These are phyloP conservation scores for Podarcis cretensis DNA, from an alignment of 2,113 vertebrate species.

Conservation along the genomic window DNA sequence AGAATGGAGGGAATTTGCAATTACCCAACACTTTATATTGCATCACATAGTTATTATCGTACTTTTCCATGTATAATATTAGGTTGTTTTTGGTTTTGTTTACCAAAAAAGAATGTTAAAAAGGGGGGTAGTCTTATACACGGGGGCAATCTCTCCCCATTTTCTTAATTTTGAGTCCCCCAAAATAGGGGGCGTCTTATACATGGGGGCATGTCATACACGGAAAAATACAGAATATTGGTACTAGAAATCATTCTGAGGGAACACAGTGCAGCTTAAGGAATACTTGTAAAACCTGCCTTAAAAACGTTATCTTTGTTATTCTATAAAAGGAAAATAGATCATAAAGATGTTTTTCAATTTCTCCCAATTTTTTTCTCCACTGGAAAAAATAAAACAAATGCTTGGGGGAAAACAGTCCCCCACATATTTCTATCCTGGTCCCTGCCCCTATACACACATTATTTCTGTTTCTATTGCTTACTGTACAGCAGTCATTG, in stretches of 20 bases:
- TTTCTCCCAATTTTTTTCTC: neutral
- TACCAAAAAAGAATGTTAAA: too few species aligned
- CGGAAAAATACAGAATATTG: neutral
- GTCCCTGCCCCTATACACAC: too few species aligned
- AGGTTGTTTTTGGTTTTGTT: too few species aligned
- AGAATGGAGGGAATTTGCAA: neutral
- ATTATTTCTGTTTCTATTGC: neutral
- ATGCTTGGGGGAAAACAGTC: neutral
- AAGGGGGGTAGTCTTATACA: too few species aligned
- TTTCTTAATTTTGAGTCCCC: too few species aligned
- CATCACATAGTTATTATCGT: neutral
- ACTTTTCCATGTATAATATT: too few species aligned
- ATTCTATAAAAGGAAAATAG: neutral
- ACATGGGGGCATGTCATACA: too few species aligned
- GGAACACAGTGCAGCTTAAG: neutral
- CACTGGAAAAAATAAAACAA: neutral
- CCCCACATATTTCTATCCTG: neutral
- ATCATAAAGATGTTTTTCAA: neutral
- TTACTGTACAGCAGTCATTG: neutral
- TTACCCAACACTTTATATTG: neutral
- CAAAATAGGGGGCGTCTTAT: too few species aligned
- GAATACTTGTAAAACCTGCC: neutral
- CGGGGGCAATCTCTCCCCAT: too few species aligned
- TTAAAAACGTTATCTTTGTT: neutral
- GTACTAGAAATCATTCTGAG: neutral